Conservation (phyloP, 1,140 invertebrate species). For the Papilio polytes region DNA sequence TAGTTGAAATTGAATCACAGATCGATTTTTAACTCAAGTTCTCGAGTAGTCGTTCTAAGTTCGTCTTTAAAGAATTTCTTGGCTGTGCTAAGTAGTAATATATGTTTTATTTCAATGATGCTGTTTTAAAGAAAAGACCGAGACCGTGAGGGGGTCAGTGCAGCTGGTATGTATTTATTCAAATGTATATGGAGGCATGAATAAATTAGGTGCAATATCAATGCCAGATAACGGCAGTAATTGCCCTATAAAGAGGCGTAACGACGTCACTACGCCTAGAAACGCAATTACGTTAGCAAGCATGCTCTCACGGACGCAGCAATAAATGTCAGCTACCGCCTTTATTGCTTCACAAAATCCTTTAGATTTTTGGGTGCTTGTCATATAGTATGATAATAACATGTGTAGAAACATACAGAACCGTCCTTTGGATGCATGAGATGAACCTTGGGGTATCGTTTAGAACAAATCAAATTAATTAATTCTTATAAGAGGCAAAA, state of each 20-base stretch:
- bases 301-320: slow-evolving; percentile 71
- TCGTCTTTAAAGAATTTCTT: slow-evolving; percentile 53
- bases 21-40: slow-evolving; percentile 37
- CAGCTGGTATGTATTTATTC: slow-evolving; percentile 71
- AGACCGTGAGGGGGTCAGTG: slow-evolving; percentile 61
- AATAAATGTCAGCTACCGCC: slow-evolving; percentile 65
- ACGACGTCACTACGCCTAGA: slow-evolving; percentile 77
- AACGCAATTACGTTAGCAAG: slow-evolving; percentile 73
- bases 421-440: neutral
- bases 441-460: neutral
- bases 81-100: slow-evolving; percentile 59
- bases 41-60: slow-evolving; percentile 48
- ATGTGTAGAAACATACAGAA: neutral
- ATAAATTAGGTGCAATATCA: slow-evolving; percentile 82
- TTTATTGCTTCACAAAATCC: slow-evolving; percentile 57
- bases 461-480: neutral
- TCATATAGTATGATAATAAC: slow-evolving; percentile 37
- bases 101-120: slow-evolving; percentile 65
- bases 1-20: slow-evolving; percentile 37
- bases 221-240: slow-evolving; percentile 80
- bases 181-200: slow-evolving; percentile 67
- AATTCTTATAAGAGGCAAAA: neutral
- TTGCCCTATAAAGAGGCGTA: slow-evolving; percentile 79
- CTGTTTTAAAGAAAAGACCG: slow-evolving; percentile 53
- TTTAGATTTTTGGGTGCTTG: slow-evolving; percentile 58